Evolutionary conservation across 1,140 invertebrate genomes (phyloP).

Genomic region (Homalodisca vitripennis): DNA sequence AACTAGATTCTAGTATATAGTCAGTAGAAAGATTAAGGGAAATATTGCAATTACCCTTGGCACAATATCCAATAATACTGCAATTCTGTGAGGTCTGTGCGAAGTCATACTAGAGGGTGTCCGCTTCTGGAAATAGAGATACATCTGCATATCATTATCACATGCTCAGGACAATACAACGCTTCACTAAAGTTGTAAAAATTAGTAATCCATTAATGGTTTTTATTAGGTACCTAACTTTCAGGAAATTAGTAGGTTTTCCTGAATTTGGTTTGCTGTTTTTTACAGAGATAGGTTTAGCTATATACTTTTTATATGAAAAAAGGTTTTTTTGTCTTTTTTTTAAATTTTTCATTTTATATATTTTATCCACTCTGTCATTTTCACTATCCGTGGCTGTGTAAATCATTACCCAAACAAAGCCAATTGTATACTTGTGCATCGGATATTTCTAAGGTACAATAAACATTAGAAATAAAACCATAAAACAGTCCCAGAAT

Average conservation of each 20-base stretch:
- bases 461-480: no score
- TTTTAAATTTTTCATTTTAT: no score
- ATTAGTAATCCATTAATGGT: neutral
- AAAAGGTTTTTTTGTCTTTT: neutral
- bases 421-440: no score
- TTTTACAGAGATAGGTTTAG: neutral
- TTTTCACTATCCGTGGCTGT: no score
- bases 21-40: no score
- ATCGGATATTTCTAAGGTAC: no score
- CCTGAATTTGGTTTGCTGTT: neutral
- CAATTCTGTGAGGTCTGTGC: slow-evolving; percentile 83
- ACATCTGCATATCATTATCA: slow-evolving; percentile 13
- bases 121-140: slow-evolving; percentile 38
- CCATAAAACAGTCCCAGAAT: no score
- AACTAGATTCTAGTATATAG: no score
- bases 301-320: neutral
- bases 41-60: slow-evolving; percentile 65
- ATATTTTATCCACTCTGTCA: no score
- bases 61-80: slow-evolving; percentile 83
- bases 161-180: slow-evolving; percentile 7
- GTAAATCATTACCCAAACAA: no score
- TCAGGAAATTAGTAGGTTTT: neutral
- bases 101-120: slow-evolving; percentile 52
- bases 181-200: slow-evolving; percentile 15
- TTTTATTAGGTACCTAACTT: neutral